Evolutionary conservation across 2,113 vertebrate species (phyloP), one percentile per base, ranked within the genome.

Genomic region (Diadophis punctatus): DNA sequence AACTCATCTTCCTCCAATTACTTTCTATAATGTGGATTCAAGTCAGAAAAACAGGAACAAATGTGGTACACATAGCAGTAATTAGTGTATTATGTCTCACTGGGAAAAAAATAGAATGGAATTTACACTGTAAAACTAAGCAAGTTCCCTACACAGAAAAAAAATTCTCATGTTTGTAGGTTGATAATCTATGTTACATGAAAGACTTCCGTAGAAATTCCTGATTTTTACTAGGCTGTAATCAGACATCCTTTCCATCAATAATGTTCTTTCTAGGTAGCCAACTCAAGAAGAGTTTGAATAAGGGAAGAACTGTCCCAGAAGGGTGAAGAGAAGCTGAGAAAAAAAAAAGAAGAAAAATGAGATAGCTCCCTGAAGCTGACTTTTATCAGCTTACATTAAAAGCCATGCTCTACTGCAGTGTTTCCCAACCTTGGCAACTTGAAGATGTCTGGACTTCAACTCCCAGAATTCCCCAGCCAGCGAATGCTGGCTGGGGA

Each of bases 381-480:
- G 93, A 93, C 52, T 96, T 46, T 96, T 95, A 63, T 68, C 95
- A 93, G 93, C 95, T 96, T 95, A 96, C 96, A 97, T 95, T 97
- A 93, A 97, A 97, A 96, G 93, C 95, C 92, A 0, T 20, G 55
- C 95, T 93, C 93, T 96, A 96, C 94, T 93, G 94, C n/a, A n/a
- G n/a, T n/a, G n/a, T n/a, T n/a, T n/a, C n/a, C n/a, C n/a, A n/a
- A n/a, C n/a, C n/a, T n/a, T n/a, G n/a, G n/a, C n/a, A n/a, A n/a
- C n/a, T n/a, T n/a, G n/a, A n/a, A n/a, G n/a, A n/a, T n/a, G n/a
- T n/a, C n/a, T n/a, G n/a, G n/a, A n/a, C n/a, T n/a, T n/a, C n/a
- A n/a, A n/a, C n/a, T n/a, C n/a, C n/a, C n/a, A n/a, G n/a, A n/a
- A n/a, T n/a, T n/a, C n/a, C n/a, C n/a, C n/a, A n/a, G n/a, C n/a